Conservation (phyloP, 2,113 vertebrate genomes). For the Lathamus discolor region DNA sequence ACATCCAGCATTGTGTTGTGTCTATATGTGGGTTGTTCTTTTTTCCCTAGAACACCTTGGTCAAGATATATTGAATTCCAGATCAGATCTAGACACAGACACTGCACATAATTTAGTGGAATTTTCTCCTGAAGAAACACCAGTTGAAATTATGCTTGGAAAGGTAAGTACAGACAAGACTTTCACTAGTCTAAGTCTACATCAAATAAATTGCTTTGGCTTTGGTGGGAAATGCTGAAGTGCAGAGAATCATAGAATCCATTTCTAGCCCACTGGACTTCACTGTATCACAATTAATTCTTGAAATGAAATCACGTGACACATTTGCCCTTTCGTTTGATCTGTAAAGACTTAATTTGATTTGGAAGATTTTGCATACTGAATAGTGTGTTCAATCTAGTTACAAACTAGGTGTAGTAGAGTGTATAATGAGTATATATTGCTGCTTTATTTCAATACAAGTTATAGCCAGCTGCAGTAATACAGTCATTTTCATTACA, state of each 20-base stretch:
- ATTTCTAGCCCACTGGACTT: neutral
- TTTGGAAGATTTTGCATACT: neutral
- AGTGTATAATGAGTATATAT: neutral
- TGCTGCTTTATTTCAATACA: neutral
- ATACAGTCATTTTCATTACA: neutral
- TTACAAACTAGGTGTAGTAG: neutral
- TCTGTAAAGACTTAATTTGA: neutral
- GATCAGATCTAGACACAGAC: neutral
- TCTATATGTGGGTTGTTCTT: neutral
- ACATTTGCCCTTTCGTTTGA: neutral
- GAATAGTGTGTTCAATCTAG: fast-evolving
- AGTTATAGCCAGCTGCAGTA: neutral
- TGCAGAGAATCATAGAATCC: neutral
- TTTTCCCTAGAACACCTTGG: neutral
- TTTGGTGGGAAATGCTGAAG: neutral
- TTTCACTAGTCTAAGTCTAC: neutral
- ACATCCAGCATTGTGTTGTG: neutral
- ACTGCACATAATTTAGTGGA: no score
- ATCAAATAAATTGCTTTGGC: neutral
- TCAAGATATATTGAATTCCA: neutral
- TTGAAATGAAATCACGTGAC: neutral
- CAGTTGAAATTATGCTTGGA: constrained; percentile 66
- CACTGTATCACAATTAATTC: neutral
- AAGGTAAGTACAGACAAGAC: constrained; percentile 59
- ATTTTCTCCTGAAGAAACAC: neutral